Percentiles rank a stretch among this genome's conserved stretches.
Evolutionary conservation across 2,888 invertebrate species (phyloP).

Genomic region (Hetaerina titia): DNA sequence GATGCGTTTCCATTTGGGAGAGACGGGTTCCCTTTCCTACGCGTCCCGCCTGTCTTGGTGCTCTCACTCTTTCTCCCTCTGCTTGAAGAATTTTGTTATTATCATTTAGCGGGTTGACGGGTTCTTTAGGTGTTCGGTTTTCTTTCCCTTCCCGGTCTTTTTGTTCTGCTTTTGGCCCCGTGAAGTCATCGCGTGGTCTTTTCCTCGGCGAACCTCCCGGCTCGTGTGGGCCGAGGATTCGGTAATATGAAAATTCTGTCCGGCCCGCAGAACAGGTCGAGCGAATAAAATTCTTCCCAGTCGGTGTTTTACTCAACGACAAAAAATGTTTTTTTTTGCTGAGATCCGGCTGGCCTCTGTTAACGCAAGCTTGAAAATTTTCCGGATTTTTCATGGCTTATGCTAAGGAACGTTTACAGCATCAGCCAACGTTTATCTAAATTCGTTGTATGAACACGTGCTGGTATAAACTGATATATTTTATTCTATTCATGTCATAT

Average conservation of each 20-base stretch:
- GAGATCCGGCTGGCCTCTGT: no score
- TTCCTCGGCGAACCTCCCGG: neutral
- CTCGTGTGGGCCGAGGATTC: neutral
- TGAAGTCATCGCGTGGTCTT: constrained; percentile 36
- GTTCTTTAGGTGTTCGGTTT: neutral
- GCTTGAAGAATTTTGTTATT: constrained; percentile 5
- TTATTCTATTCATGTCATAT: no score
- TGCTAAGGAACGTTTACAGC: no score
- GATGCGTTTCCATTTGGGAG: constrained; percentile 10
- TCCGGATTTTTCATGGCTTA: no score
- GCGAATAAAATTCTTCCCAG: no score
- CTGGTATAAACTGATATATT: no score
- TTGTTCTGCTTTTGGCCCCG: neutral
- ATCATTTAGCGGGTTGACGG: constrained; percentile 7
- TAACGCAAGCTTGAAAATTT: no score
- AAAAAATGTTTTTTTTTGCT: no score
- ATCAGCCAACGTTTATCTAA: no score
- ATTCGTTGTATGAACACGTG: no score
- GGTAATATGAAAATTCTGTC: neutral
- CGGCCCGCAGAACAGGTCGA: no score
- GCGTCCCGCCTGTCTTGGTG: neutral
- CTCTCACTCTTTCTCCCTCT: neutral
- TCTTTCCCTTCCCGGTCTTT: neutral
- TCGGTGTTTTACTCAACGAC: no score
- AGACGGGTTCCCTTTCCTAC: neutral